Conservation (phyloP, 2,113 vertebrate genomes). For the Oreochromis spilurus region DNA sequence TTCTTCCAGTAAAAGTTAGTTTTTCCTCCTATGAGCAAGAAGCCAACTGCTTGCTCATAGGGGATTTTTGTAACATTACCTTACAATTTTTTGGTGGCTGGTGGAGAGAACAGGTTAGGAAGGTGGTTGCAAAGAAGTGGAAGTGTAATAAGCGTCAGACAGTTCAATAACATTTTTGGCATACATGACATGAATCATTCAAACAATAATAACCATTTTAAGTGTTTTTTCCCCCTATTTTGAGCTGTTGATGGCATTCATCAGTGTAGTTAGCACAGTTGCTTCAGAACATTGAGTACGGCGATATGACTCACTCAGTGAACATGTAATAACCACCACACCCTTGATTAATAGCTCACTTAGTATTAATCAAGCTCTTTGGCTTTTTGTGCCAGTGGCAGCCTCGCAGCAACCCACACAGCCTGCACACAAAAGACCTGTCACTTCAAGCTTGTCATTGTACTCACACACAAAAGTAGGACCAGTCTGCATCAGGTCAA, state of each 20-base stretch:
- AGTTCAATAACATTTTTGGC: not conserved
- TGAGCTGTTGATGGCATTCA: not conserved
- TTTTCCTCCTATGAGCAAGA: not conserved
- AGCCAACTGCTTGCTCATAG: not conserved
- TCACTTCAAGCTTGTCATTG: not conserved
- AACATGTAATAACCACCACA: not conserved
- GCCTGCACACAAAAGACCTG: not conserved
- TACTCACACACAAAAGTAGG: not conserved
- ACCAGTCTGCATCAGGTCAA: not conserved
- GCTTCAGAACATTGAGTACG: not conserved
- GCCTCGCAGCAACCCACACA: not conserved
- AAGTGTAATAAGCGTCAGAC: not conserved
- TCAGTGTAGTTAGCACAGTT: not conserved
- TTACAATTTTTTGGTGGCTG: not conserved
- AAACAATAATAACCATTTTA: not conserved
- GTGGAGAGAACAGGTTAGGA: not conserved
- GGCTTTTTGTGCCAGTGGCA: not conserved
- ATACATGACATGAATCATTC: not conserved
- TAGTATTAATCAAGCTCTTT: not conserved
- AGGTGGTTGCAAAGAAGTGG: not conserved
- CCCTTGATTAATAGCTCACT: not conserved
- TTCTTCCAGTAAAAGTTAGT: not conserved
- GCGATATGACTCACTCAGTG: not conserved
- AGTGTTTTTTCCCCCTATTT: not conserved
- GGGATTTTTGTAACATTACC: not conserved